Percentiles rank a stretch among this genome's conserved stretches.
phyloP scores from a whole-genome alignment of 2,888 invertebrate genomes.

The Drosophila neonasuta region DNA sequence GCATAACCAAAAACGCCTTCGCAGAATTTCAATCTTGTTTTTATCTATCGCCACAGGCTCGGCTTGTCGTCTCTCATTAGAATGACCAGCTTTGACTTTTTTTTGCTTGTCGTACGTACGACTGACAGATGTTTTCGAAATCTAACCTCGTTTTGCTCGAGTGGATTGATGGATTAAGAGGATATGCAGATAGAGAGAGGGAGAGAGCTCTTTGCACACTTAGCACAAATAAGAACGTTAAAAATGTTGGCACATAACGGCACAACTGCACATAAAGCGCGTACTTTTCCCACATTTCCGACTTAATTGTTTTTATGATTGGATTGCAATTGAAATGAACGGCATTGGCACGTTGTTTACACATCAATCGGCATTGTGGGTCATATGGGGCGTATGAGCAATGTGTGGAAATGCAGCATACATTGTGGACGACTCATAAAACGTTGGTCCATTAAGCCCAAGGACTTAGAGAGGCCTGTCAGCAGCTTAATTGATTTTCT shows the following conservation, averaged over 20 bases:
- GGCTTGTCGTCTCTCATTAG: not conserved
- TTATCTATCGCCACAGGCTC: not conserved
- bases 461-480: constrained; percentile 16
- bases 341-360: constrained; percentile 35
- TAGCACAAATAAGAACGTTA: not conserved
- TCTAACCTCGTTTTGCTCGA: not conserved
- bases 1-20: not conserved
- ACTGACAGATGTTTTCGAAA: not conserved
- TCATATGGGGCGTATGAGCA: constrained; percentile 38
- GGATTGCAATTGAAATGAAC: constrained; percentile 34
- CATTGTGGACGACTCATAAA: constrained; percentile 38
- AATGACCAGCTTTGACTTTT: not conserved
- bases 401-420: constrained; percentile 17
- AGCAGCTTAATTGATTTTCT: constrained; percentile 62
- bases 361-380: constrained; percentile 27
- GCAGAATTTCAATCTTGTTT: not conserved
- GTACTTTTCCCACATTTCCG: constrained; percentile 11
- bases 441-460: constrained; percentile 19
- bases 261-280: not conserved
- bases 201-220: not conserved
- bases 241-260: not conserved
- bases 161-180: not conserved
- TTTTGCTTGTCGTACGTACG: not conserved
- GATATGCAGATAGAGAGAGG: constrained; percentile 1
- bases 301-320: constrained; percentile 15